phyloP scores from a whole-genome alignment of 2,888 invertebrate species.

The Tenodera sinensis region DNA sequence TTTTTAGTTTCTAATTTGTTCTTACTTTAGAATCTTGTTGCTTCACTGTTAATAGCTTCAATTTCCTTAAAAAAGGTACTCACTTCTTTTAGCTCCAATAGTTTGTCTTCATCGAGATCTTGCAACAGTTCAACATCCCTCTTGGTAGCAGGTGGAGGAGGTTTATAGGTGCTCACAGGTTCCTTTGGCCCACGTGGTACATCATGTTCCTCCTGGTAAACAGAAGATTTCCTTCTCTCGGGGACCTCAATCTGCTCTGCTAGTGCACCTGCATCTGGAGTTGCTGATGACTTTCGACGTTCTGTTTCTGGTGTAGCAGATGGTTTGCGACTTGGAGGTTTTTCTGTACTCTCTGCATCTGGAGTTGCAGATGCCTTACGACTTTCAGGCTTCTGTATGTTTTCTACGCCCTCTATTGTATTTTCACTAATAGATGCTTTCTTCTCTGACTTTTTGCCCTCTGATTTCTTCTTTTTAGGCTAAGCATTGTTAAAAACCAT shows the following conservation, averaged over 20 bases:
- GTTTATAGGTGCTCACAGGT: neutral
- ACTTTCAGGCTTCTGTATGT: neutral
- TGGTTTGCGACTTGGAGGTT: neutral
- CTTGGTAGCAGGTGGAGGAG: conserved; percentile 19
- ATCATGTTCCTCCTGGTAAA: neutral
- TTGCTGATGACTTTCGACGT: neutral
- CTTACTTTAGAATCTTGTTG: too few species aligned
- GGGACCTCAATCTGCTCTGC: neutral
- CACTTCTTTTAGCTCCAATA: conserved; percentile 64
- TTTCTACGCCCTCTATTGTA: neutral
- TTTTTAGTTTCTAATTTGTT: too few species aligned
- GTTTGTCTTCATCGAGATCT: conserved; percentile 57
- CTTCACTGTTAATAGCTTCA: too few species aligned
- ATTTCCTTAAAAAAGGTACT: neutral
- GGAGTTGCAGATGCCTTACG: neutral
- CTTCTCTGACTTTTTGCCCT: neutral
- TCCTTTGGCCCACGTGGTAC: neutral
- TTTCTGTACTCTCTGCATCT: neutral
- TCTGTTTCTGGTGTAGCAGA: neutral
- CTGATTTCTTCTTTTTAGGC: conserved; percentile 1
- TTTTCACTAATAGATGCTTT: neutral
- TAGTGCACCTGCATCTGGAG: neutral
- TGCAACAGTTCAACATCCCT: conserved; percentile 39
- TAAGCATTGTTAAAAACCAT: neutral
- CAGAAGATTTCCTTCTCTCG: neutral